These are phyloP conservation scores for Sweltsa coloradensis DNA, from an alignment of 1,140 invertebrate species.

Conservation along the genomic window DNA sequence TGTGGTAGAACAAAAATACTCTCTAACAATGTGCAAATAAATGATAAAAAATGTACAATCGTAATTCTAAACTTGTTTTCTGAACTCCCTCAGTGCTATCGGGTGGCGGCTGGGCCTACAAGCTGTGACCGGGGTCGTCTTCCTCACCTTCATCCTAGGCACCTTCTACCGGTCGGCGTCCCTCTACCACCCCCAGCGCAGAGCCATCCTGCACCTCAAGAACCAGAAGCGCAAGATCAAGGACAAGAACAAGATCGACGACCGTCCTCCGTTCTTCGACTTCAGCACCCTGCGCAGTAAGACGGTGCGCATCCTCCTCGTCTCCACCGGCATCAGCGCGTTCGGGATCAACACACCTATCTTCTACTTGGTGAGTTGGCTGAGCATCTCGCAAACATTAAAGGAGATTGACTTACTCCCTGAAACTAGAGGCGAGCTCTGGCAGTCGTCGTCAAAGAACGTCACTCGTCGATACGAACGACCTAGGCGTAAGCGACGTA, in stretches of 20 bases:
- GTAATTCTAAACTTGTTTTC: no score
- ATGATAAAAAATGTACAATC: no score
- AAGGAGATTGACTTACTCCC: no score
- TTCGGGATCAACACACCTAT: slow-evolving; percentile 80
- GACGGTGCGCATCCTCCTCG: slow-evolving; percentile 68
- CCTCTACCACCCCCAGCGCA: slow-evolving; percentile 75
- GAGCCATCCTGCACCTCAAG: slow-evolving; percentile 81
- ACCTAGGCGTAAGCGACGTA: neutral
- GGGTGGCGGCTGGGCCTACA: slow-evolving; percentile 81
- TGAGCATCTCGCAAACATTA: neutral
- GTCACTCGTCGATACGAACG: neutral
- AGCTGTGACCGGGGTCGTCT: slow-evolving; percentile 69
- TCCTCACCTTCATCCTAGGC: slow-evolving; percentile 74
- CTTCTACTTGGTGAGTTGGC: slow-evolving; percentile 58
- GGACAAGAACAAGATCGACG: slow-evolving; percentile 58
- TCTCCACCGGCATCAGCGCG: slow-evolving; percentile 62
- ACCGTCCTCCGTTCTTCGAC: slow-evolving; percentile 73
- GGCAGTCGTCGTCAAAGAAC: no score
- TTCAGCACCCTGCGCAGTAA: slow-evolving; percentile 71
- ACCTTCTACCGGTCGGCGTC: slow-evolving; percentile 82
- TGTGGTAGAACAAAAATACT: no score
- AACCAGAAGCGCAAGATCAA: slow-evolving; percentile 78
- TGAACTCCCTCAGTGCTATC: no score
- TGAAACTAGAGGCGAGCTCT: no score
- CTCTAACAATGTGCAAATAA: no score